Conservation (phyloP, 2,797 vertebrate species). For the Salmo trutta region DNA sequence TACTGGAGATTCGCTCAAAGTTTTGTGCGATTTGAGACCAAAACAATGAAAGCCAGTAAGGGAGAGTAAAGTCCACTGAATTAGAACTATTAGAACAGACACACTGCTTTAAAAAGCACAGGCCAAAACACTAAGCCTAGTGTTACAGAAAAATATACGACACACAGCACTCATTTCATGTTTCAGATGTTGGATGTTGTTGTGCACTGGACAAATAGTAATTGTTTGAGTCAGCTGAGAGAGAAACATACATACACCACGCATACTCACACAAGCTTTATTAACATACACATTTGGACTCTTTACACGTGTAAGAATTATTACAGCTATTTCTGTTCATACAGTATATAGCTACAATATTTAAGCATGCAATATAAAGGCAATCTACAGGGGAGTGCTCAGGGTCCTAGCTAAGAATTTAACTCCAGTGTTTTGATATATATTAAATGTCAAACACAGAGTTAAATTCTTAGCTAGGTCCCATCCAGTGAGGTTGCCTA, state of each 20-base stretch:
- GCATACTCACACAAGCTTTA: conserved; percentile 63
- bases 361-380: conserved; percentile 54
- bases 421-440: too few species aligned
- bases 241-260: conserved; percentile 8
- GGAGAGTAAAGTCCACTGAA: too few species aligned
- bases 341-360: conserved; percentile 60
- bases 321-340: conserved; percentile 40
- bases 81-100: too few species aligned
- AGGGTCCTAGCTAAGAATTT: conserved; percentile 15
- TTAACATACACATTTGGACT: conserved; percentile 62
- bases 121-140: too few species aligned
- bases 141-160: too few species aligned
- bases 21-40: too few species aligned
- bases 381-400: conserved; percentile 65
- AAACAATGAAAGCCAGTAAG: too few species aligned
- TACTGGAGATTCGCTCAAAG: too few species aligned
- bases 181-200: background rate
- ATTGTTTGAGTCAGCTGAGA: background rate
- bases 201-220: too few species aligned
- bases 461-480: background rate
- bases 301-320: conserved; percentile 44
- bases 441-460: too few species aligned
- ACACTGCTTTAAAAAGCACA: too few species aligned
- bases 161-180: too few species aligned
- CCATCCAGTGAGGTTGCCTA: conserved; percentile 17